phyloP scores from a whole-genome alignment of 2,888 invertebrate species.

The Erebia epiphron region DNA sequence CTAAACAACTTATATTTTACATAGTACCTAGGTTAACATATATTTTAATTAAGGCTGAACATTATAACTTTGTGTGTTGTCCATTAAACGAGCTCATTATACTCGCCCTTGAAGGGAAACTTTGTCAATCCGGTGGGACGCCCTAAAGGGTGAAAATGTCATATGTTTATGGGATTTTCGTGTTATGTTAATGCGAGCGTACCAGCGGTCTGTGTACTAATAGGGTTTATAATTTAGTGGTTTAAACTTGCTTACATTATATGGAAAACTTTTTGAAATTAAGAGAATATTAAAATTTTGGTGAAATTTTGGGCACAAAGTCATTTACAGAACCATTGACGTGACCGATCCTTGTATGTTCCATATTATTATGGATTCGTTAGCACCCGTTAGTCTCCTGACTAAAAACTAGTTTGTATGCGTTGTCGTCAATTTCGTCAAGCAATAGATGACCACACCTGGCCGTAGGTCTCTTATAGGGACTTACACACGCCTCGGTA shows the following conservation, averaged over 20 bases:
- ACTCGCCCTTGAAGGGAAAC: constrained; percentile 58
- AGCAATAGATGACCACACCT: too few species aligned
- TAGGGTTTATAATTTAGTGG: constrained; percentile 24
- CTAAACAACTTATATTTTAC: background rate
- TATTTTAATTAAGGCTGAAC: constrained; percentile 16
- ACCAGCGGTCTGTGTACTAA: constrained; percentile 41
- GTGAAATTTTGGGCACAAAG: too few species aligned
- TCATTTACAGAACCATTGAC: too few species aligned
- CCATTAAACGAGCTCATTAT: constrained; percentile 49
- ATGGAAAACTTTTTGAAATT: background rate
- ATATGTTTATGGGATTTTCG: constrained; percentile 78
- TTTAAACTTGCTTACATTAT: constrained; percentile 10
- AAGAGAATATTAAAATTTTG: background rate
- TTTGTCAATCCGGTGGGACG: constrained; percentile 59
- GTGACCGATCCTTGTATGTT: too few species aligned
- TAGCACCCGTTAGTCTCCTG: too few species aligned
- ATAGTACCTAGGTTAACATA: background rate
- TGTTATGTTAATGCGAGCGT: constrained; percentile 75
- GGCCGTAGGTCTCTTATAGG: too few species aligned
- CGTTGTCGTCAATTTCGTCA: too few species aligned
- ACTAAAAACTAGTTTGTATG: too few species aligned
- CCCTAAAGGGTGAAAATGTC: constrained; percentile 74
- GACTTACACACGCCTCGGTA: too few species aligned
- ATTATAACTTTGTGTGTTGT: constrained; percentile 27
- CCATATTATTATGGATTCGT: too few species aligned